Percentiles rank a stretch among this genome's conserved stretches.
These are phyloP conservation scores for Naja naja DNA, from an alignment of 2,113 vertebrate genomes.

Conservation along the genomic window DNA sequence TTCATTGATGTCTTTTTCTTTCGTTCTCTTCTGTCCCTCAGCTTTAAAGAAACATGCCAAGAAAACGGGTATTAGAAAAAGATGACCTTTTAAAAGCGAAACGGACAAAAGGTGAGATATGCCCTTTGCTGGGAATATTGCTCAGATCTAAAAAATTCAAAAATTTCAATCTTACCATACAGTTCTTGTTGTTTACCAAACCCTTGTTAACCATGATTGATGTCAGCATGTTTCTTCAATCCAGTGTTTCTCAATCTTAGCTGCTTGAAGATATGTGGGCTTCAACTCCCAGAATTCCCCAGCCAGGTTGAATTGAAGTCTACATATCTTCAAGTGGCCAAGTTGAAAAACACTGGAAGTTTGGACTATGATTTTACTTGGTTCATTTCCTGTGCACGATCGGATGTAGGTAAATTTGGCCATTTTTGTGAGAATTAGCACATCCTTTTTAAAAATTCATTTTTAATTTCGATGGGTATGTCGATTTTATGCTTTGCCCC, in stretches of 20 bases:
- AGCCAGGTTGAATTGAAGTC: not conserved
- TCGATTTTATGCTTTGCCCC: not conserved
- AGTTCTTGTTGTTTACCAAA: not conserved
- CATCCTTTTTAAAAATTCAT: not conserved
- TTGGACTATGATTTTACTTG: not conserved
- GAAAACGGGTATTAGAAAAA: conserved; percentile 72
- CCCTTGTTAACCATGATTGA: not conserved
- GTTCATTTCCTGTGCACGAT: not conserved
- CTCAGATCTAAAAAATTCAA: not conserved
- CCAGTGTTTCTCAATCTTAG: not conserved
- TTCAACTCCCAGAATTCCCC: not conserved
- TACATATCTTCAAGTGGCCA: not conserved
- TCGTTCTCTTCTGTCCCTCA: not conserved
- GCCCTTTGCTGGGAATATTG: not conserved
- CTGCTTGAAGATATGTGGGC: not conserved
- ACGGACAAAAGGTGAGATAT: conserved; percentile 79
- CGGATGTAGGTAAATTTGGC: not conserved
- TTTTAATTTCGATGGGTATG: not conserved
- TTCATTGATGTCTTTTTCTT: not conserved
- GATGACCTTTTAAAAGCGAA: conserved; percentile 68
- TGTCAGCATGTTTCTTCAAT: not conserved
- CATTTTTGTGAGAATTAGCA: too few relatives aligned
- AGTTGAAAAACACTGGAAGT: not conserved
- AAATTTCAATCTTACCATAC: not conserved
- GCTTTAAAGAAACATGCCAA: conserved; percentile 71